Conservation (phyloP, 2,797 vertebrate genomes). For the Telmatherina bonti region DNA sequence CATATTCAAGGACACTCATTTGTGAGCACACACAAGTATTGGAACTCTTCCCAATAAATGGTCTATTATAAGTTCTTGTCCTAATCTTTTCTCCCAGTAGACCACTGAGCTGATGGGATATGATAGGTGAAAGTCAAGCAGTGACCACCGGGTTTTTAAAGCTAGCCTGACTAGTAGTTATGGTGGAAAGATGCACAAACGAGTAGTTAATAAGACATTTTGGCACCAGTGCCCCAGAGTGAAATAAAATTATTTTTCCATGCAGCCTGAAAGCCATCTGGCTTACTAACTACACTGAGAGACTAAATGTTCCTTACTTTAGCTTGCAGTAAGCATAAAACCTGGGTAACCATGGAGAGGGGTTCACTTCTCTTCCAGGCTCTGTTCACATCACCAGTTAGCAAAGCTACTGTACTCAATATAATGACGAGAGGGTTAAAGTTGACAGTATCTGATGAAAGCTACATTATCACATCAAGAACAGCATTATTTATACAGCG, state of each 20-base stretch:
- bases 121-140: conserved; percentile 45
- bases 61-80: conserved; percentile 57
- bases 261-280: conserved; percentile 59
- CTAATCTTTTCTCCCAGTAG: conserved; percentile 32
- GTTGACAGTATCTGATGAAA: conserved; percentile 50
- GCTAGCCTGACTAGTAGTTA: conserved; percentile 29
- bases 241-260: conserved; percentile 57
- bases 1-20: conserved; percentile 54
- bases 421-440: conserved; percentile 63
- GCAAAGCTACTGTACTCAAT: conserved; percentile 52
- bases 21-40: conserved; percentile 49
- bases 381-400: conserved; percentile 64
- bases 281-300: conserved; percentile 44
- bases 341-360: conserved; percentile 52
- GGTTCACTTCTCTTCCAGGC: conserved; percentile 48
- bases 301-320: conserved; percentile 51
- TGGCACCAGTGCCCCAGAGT: conserved; percentile 34
- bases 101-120: conserved; percentile 43
- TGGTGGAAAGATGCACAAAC: conserved; percentile 17
- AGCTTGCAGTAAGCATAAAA: conserved; percentile 47
- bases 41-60: conserved; percentile 16
- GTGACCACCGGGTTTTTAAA: conserved; percentile 37
- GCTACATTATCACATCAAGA: conserved; percentile 53
- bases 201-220: conserved; percentile 56
- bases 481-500: conserved; percentile 47